Evolutionary conservation across 1,140 invertebrate species (phyloP), one percentile per base, ranked within the genome.

Genomic region (Xylocopa sonorina): DNA sequence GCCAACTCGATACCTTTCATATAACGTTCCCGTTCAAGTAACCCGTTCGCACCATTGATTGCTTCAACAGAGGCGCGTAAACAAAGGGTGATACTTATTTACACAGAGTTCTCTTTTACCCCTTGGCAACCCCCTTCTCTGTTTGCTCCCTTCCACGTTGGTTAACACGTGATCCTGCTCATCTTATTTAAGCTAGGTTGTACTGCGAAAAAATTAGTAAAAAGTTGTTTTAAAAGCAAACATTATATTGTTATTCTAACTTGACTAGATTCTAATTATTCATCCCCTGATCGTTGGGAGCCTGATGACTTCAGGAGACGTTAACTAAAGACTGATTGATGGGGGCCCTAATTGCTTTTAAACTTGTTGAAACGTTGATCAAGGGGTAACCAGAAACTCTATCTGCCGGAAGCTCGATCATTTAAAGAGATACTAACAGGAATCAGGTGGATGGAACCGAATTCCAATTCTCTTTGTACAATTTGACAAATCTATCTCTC

Each of bases 81-180:
- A 64, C 62, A 75, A 34, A 64, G 72, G 34, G 48, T 75, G 21
- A 29, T 29, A 43, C 7, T 66, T 66, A 66, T 75, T 75, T 75
- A 75, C 62, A 64, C 48, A 18, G 16, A 7, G 14, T 41, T 5
- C 46, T 48, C 38, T 24, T 43, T 43, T 16, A 14, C 24, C 38
- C 46, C 24, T n/a, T 34, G 16, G 24, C 48, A 38, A 38, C 34
- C 34, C 27, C 27, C 12, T 68, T 51, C 24, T 55, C 24, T 55
- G 41, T 69, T 53, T 46, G 46, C 63, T 46, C 46, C 10, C 7
- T 53, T 69, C 16, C 67, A 27, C 24, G n/a, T 21, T 38, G 24
- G 18, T 55, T 69, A 53, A 53, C 34, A 24, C 16, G 18, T 9
- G 24, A 69, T 41, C 34, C 32, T 32, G 2, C 16, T 24, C 21